These are phyloP conservation scores for Iguana delicatissima DNA, from an alignment of 2,797 vertebrate genomes.

Conservation along the genomic window DNA sequence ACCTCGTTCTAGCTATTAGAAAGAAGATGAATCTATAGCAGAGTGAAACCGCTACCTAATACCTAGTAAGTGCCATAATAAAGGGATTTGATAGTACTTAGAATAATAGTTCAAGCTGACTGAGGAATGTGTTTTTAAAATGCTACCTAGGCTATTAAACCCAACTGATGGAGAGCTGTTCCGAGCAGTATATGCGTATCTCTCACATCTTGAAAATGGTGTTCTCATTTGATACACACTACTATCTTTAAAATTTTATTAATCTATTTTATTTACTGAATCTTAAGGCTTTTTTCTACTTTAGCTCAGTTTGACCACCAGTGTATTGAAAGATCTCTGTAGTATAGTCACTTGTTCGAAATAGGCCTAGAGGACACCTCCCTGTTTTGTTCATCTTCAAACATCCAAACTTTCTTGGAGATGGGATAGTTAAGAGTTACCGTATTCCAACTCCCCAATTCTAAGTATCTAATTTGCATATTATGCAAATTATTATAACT, in stretches of 20 bases:
- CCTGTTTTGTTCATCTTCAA: not conserved
- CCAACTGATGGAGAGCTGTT: not conserved
- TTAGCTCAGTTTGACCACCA: not conserved
- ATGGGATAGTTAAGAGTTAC: too few species aligned
- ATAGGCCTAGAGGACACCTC: not conserved
- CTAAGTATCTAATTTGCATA: too few species aligned
- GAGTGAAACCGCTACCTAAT: not conserved
- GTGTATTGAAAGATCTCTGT: not conserved
- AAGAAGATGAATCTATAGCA: not conserved
- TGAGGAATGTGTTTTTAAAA: not conserved
- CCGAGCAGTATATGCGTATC: not conserved
- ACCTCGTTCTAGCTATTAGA: not conserved
- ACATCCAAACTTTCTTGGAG: not conserved
- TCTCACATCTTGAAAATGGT: not conserved
- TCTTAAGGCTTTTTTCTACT: not conserved
- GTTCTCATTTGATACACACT: not conserved
- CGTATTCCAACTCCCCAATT: too few species aligned
- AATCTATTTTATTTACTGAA: not conserved
- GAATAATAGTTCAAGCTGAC: not conserved
- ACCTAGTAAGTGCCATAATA: not conserved
- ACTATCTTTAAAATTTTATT: too few species aligned
- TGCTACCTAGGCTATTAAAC: not conserved
- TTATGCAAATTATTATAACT: too few species aligned
- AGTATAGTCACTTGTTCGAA: not conserved
- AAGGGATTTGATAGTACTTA: not conserved